Evolutionary conservation across 2,888 invertebrate genomes (phyloP), one percentile per base, ranked within the genome.

Genomic region (Sinodicranocentrus sp.): DNA sequence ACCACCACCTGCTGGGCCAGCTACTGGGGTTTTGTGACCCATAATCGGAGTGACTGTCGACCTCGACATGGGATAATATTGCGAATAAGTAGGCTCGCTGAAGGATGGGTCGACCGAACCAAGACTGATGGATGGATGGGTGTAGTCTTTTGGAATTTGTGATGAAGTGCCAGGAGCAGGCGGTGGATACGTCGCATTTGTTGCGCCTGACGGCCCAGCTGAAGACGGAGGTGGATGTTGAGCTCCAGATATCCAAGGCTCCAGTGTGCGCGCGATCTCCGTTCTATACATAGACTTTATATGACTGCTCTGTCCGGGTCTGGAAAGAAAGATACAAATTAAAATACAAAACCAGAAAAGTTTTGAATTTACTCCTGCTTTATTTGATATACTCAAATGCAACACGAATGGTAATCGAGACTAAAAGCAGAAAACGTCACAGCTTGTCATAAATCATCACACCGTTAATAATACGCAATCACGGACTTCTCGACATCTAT

Each of bases 241-340:
- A 80, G 78, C 63, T 72, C 91, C 39, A 90, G 91, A 92, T 33
- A 94, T 92, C 91, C 93, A 93, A 0, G 93, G 93, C 87, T 94
- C 93, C 61, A 94, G 90, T 61, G 92, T 92, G 79, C 93, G 92
- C 15, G 93, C 93, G 89, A 94, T 94, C 89, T 94, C 94, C 77
- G 91, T 92, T 84, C 93, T 92, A 90, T 93, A 94, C 89, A 94
- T 94, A 0, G 93, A 93, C 82, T 91, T 89, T 44, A 92, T 91
- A 86, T 91, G 91, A 44, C 93, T 92, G 28, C 92, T 92, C 88
- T 93, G 93, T 52, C 92, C 90, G 15, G 93, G 92, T 86, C 92
- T 90, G 65, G 88, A 89, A 39, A 15, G 44, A 57, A 65, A 79
- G n/a, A 10, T 28, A 52, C 68, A 78, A 33, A 10, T 33, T 3